phyloP scores from a whole-genome alignment of 1,140 invertebrate species.

The Campoletis sonorensis region DNA sequence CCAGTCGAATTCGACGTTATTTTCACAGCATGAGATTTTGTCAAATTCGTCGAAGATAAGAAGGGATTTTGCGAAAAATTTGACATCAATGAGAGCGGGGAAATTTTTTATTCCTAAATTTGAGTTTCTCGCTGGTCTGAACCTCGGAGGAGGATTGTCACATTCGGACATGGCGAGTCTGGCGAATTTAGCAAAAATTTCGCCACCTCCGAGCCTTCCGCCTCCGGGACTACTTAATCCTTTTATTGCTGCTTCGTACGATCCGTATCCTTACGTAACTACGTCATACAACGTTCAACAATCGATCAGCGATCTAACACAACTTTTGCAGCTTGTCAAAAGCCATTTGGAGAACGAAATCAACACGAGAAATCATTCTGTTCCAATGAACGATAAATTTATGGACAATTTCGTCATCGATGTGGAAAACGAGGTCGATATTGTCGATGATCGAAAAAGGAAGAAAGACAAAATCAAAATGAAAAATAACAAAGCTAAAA shows the following conservation, averaged over 20 bases:
- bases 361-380: conserved; percentile 25
- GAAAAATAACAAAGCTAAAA: conserved; percentile 23
- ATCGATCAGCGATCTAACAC: conserved; percentile 38
- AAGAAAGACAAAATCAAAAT: conserved; percentile 33
- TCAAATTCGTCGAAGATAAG: not conserved
- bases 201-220: conserved; percentile 33
- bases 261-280: conserved; percentile 57
- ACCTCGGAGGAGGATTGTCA: conserved; percentile 56
- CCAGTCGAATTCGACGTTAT: not conserved
- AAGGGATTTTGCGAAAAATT: not conserved
- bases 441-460: conserved; percentile 47
- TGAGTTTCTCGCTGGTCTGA: conserved; percentile 66
- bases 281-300: conserved; percentile 22
- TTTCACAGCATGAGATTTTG: not conserved
- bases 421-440: conserved; percentile 49
- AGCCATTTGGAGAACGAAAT: conserved; percentile 33
- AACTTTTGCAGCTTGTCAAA: conserved; percentile 38
- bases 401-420: not conserved
- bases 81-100: conserved; percentile 46
- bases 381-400: not conserved
- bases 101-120: conserved; percentile 54
- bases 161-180: conserved; percentile 47
- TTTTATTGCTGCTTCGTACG: conserved; percentile 63
- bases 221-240: conserved; percentile 53
- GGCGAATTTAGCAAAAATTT: conserved; percentile 26